Evolutionary conservation across 2,888 invertebrate species (phyloP).

Genomic region (Drosophila hamatofila): DNA sequence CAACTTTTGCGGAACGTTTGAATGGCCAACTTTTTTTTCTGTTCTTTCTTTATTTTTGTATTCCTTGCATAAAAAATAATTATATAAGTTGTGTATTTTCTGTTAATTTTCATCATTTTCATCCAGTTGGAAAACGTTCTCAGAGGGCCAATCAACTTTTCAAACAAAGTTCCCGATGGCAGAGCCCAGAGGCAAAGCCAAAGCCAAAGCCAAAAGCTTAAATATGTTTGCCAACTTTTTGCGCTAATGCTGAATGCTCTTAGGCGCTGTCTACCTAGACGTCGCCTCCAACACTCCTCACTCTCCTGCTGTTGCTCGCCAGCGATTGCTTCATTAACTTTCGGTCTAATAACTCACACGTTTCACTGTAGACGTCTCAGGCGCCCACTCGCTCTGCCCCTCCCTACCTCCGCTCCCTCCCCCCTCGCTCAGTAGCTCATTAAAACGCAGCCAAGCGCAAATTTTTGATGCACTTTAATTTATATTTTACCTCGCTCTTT

Average conservation of each 20-base stretch:
- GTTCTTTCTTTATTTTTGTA: not conserved
- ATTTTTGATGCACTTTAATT: conserved; percentile 32
- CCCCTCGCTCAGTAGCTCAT: conserved; percentile 28
- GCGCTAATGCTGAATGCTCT: conserved; percentile 22
- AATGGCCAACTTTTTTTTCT: not conserved
- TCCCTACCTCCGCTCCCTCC: not conserved
- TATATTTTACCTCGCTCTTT: not conserved
- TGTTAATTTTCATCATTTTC: conserved; percentile 25
- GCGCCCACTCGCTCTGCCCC: not conserved
- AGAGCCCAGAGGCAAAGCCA: conserved; percentile 29
- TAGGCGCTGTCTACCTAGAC: conserved; percentile 17
- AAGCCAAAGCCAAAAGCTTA: conserved; percentile 37
- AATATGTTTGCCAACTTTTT: conserved; percentile 48
- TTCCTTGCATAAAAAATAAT: conserved; percentile 17
- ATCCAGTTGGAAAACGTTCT: conserved; percentile 12
- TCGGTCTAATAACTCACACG: conserved; percentile 49
- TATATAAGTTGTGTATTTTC: conserved; percentile 28
- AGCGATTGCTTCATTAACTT: conserved; percentile 49
- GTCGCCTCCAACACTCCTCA: not conserved
- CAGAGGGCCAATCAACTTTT: conserved; percentile 52
- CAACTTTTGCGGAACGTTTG: conserved; percentile 4
- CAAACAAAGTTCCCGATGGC: conserved; percentile 38
- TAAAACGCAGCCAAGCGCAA: conserved; percentile 49
- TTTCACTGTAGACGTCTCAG: conserved; percentile 20
- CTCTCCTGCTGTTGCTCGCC: not conserved